Evolutionary conservation across 2,888 invertebrate genomes (phyloP), one percentile per base, ranked within the genome.

Genomic region (Teleiodes luculella): DNA sequence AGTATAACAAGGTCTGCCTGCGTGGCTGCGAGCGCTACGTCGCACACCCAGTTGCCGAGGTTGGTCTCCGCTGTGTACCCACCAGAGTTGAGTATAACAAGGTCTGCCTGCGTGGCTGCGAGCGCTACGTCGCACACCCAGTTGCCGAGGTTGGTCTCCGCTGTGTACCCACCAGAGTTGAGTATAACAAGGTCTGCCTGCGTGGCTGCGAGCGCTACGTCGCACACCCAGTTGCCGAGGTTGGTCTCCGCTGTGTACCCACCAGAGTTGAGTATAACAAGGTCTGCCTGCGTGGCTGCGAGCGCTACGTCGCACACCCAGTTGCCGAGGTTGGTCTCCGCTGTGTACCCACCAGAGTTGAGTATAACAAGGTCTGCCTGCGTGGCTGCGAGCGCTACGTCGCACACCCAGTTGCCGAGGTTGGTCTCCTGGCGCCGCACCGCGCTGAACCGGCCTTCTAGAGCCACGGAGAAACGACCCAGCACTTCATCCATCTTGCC

Each of bases 351-450:
- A n/a, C 96, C 97, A 0, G 97, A 96, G 83, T 97, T 97, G 41
- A 97, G 83, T 13, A 97, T 80, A 7, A 96, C 96, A 50, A 96
- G 87, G 76, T 97, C 97, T 0, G 96, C 96, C 0, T 95, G 94
- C 0, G 96, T 95, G 7, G 96, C 95, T 0, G 96, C 95, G 56
- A 97, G 82, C 56, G 97, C 92, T 10, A 97, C 93, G 74, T 95
- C 95, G 69, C 95, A 95, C 46, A 95, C 92, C 94, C 95, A 95
- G 82, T 95, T 94, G 64, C 97, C 97, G 36, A 97, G 88, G 87
- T 97, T 97, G n/a, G 96, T 95, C 87, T 97, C 97, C 58, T 92
- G 85, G 0, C 95, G 95, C 16, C 97, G 90, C 53, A 97, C 93
- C 37, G 92, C 91, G 0, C 94, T 91, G 86, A 97, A 97, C 53